Base-by-base conservation (phyloP, 2,113 vertebrate species). In the Neodon shergylaensis region DNA sequence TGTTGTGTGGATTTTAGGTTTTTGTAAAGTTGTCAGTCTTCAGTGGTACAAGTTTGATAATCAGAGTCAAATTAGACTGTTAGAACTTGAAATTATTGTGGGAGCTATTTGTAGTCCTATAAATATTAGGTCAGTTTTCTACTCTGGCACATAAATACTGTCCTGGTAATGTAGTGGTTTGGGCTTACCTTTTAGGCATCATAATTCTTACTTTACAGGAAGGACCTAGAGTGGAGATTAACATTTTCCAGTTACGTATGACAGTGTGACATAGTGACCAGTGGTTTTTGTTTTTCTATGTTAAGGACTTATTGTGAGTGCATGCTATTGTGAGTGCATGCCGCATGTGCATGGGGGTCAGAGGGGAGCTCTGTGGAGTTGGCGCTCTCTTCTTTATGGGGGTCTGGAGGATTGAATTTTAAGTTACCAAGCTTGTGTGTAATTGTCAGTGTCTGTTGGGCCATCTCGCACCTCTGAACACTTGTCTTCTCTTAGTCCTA, bases 1-100 rank as follows among this genome's bases (percentile, higher is more conserved):
- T 87, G 44, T 16, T 22, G 3, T 91, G 39, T 81, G 11, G 70
- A 76, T 97, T 96, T 96, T 74, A 94, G 70, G 21, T 58, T 97
- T 94, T 73, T 22, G 22, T 96, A 90, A 95, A 74, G 58, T 94
- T 92, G 5, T 58, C 58, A 58, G 1, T 89, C 19, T 61, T 76
- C 39, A 94, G n/a, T 84, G 42, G 44, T 91, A 47, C 11, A 78
- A 39, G 49, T 68, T 83, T 83, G 49, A 78, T 90, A 21, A 87
- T 11, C 58, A 89, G 74, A 82, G n/a, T 88, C n/a, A 92, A 92
- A 70, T 96, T 83, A 63, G 58, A 44, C 63, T 96, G 16, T 92
- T 95, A 79, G 42, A 88, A 77, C 52, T 95, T 76, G 39, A 92
- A 92, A 86, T 28, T 83, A 95, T 36, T 84, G 61, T 88, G 63